These are phyloP conservation scores for Anoura caudifer DNA, from an alignment of 2,113 vertebrate genomes.

Conservation along the genomic window DNA sequence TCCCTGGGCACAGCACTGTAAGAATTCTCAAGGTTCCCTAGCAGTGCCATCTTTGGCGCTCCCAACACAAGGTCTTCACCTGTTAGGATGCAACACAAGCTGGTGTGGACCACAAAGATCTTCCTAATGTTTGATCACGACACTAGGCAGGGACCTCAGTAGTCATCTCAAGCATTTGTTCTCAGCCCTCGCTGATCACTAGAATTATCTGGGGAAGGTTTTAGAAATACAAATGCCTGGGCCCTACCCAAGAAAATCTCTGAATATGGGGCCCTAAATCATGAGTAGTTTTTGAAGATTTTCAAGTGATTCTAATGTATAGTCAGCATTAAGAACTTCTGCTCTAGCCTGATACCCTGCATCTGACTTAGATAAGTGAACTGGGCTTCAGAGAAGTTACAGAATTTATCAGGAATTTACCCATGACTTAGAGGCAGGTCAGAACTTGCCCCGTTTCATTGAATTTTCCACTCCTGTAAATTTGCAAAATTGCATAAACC, in stretches of 20 bases:
- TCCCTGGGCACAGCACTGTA: background rate
- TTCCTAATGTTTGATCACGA: background rate
- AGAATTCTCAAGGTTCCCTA: background rate
- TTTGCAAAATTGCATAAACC: background rate
- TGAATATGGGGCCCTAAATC: background rate
- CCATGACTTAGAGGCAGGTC: background rate
- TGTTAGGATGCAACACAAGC: background rate
- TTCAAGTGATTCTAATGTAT: background rate
- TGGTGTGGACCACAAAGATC: background rate
- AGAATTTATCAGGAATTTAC: background rate
- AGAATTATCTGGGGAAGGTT: background rate
- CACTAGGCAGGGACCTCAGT: background rate
- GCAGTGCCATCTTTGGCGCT: no score
- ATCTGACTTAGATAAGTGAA: background rate
- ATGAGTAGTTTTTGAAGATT: background rate
- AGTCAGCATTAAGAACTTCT: background rate
- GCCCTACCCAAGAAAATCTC: background rate
- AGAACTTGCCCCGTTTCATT: background rate
- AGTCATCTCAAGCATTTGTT: background rate
- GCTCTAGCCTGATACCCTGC: background rate
- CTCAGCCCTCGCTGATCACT: background rate
- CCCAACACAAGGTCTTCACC: rapidly evolving
- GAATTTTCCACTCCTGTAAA: background rate
- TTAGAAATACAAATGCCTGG: background rate
- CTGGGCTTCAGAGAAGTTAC: background rate